Evolutionary conservation across 2,113 vertebrate species (phyloP).

Genomic region (Hemichromis elongatus): DNA sequence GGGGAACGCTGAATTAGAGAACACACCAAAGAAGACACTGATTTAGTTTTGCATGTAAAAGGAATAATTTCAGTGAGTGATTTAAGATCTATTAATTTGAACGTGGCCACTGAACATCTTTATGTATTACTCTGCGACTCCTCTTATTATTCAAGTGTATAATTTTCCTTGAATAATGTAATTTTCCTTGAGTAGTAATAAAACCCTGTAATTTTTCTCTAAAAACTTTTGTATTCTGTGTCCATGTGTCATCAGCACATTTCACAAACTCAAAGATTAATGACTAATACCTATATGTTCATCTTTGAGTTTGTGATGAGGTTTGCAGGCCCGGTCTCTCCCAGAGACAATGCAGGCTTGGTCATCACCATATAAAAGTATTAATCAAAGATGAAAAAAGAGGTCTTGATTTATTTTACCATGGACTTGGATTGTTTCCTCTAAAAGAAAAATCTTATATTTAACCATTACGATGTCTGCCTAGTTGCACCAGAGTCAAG

Average conservation of each 20-base stretch:
- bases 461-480: not conserved
- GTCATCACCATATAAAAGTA: not conserved
- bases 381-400: not conserved
- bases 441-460: not conserved
- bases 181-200: not conserved
- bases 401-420: not conserved
- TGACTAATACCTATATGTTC: not conserved
- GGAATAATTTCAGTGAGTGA: not conserved
- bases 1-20: too few species aligned
- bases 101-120: not conserved
- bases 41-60: conserved; percentile 1
- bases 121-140: not conserved
- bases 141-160: not conserved
- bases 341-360: not conserved
- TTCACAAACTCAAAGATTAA: not conserved
- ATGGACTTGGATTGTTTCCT: not conserved
- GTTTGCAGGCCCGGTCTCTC: not conserved
- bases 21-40: not conserved
- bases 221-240: not conserved
- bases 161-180: not conserved
- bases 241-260: not conserved
- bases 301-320: too few species aligned
- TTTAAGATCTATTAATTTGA: not conserved
- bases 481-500: not conserved
- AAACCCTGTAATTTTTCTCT: not conserved